Base-by-base conservation (phyloP, 1,140 invertebrate species). In the Drosophila santomea region DNA sequence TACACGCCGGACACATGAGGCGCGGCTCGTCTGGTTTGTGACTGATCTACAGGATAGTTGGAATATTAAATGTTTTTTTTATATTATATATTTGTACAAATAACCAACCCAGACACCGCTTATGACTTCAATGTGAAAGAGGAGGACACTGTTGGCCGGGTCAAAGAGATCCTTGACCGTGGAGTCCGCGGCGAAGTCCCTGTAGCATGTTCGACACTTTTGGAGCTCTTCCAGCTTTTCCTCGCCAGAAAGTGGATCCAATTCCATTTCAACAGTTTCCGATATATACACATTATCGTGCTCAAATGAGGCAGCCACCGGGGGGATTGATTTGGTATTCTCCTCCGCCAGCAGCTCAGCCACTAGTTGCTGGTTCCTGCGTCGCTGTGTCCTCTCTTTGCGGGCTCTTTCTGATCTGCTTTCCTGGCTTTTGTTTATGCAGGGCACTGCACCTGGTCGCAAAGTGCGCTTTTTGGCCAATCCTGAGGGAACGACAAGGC, bases 91-190 rank as follows among this genome's bases (percentile, higher is more conserved):
- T 11, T 25, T 17, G 14, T 10, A 10, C 0, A 2, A 17, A 2
- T 1, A 10, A 79, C 62, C n/a, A 12, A 86, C 83, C 84, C 79
- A 89, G 32, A 86, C 74, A 3, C 83, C 83, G 5, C 84, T 89
- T 5, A 86, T 83, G 14, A 84, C 84, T 89, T 86, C 83, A 4
- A 86, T 84, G 51, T 89, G 83, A 45, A 73, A 83, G 5, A 86
- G 57, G 41, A 89, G 54, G 1, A 89, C 66, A 7, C 60, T 73
- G 35, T 86, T 89, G 14, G 64, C 32, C 4, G 72, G 50, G 3
- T 64, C 48, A 20, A 63, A 62, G 0, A 89, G 66, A 63, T 86
- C 73, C 47, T 88, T 88, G 6, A 47, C 51, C 5, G 23, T 57
- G 3, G 45, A 52, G 62, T 64, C 71, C 7, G 55, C 35, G 0